Conservation (phyloP, 2,113 vertebrate species). For the Cyphomyrus plagiostoma region DNA sequence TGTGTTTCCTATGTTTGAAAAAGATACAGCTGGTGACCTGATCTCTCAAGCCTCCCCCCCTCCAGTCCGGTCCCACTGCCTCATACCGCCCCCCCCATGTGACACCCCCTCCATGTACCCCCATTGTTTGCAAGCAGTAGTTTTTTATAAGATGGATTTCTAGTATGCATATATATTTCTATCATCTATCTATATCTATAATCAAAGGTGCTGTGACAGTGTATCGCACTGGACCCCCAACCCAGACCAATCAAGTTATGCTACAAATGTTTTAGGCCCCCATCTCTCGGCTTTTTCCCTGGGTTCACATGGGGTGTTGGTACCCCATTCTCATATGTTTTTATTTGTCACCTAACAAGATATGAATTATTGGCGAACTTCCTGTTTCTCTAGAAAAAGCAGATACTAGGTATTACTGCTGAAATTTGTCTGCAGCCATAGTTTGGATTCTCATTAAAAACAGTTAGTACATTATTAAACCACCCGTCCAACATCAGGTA, state of each 20-base stretch:
- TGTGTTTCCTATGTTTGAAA: neutral
- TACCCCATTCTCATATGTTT: too few relatives aligned
- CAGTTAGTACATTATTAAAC: neutral
- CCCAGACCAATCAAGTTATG: too few relatives aligned
- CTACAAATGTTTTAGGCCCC: too few relatives aligned
- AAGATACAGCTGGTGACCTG: neutral
- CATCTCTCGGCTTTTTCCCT: too few relatives aligned
- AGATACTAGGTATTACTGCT: neutral
- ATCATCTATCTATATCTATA: neutral
- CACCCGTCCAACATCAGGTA: neutral
- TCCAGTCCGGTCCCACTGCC: too few relatives aligned
- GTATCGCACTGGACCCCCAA: neutral
- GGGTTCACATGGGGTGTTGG: neutral
- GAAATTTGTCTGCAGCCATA: neutral
- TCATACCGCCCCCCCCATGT: too few relatives aligned
- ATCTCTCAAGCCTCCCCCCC: neutral
- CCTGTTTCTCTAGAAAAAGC: neutral
- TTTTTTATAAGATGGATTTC: too few relatives aligned
- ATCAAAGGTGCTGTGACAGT: neutral
- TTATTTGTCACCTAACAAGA: too few relatives aligned
- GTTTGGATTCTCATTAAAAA: neutral
- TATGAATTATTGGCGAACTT: neutral
- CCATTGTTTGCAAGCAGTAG: too few relatives aligned
- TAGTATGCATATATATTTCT: too few relatives aligned
- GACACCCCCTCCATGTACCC: too few relatives aligned